Evolutionary conservation across 2,888 invertebrate genomes (phyloP).

Genomic region (Drosophila longiperda): DNA sequence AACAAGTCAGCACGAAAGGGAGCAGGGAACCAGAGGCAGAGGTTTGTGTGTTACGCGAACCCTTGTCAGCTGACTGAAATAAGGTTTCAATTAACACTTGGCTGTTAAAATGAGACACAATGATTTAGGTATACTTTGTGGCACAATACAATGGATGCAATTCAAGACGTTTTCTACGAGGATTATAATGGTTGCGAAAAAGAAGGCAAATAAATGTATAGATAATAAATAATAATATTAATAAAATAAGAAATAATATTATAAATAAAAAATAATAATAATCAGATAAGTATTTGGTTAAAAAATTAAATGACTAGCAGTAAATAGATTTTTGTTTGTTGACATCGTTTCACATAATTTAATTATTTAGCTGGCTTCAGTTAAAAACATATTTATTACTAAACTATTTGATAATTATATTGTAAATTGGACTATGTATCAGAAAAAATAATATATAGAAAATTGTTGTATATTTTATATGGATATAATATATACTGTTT

Average conservation of each 20-base stretch:
- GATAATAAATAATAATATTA: background rate
- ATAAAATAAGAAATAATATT: background rate
- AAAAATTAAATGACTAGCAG: background rate
- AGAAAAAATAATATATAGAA: background rate
- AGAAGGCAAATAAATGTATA: background rate
- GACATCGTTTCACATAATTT: background rate
- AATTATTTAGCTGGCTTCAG: background rate
- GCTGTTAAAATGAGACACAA: constrained; percentile 39
- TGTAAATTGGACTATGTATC: background rate
- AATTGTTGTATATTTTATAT: background rate
- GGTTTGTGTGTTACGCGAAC: constrained; percentile 34
- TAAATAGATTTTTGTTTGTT: background rate
- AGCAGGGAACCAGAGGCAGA: background rate
- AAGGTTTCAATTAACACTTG: constrained; percentile 41
- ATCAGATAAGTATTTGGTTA: background rate
- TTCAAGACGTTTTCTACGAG: background rate
- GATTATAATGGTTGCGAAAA: background rate
- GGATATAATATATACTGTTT: background rate
- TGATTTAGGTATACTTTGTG: background rate
- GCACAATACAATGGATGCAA: constrained; percentile 8
- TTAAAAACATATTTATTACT: background rate
- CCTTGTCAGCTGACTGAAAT: constrained; percentile 45
- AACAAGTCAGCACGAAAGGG: too few species aligned
- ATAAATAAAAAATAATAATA: background rate
- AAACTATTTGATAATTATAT: background rate